Evolutionary conservation across 1,140 invertebrate species (phyloP), one percentile per base, ranked within the genome.

Genomic region (Lepidotrigona ventralis): DNA sequence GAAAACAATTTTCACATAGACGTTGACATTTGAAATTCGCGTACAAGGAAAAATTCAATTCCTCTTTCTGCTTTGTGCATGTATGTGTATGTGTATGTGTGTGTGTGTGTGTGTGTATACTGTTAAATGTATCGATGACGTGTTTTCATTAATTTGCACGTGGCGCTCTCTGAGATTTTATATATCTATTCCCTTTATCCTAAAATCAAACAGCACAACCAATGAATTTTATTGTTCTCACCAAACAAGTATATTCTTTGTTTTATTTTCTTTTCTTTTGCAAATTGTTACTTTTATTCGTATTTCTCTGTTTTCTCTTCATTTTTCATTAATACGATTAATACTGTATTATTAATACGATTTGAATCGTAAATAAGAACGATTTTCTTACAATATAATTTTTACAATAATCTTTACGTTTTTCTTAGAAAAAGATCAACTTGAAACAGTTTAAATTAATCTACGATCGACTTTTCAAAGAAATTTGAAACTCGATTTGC

Each of bases 131-230:
- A 74, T 69, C 69, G 84, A 60, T 85, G 80, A 85, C 84, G 80
- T 85, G 84, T 78, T 83, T 85, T 85, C 83, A 78, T 81, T 58
- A 85, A 83, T 79, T 66, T 63, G 77, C 76, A 83, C 63, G 77
- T 76, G 82, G 82, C 71, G 82, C 82, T 75, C 70, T 79, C 76
- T 79, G 39, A 76, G 84, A 68, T 77, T 46, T 46, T 46, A 46
- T 46, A 46, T 6, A 33, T 33, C 33, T 33, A 82, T 58, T 83
- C 15, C 15, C 76, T 60, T 64, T 51, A 56, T 29, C 2, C 23
- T 33, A 71, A 19, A 81, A 14, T 56, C 54, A 84, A 46, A 51
- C 19, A 39, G 15, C 15, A 77, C 17, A 26, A 6, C 51, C 12
- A 29, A 29, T 56, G 1, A 60, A 33, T 5, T 15, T 46, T 4